These are phyloP conservation scores for Ptiloglossa arizonensis DNA, from an alignment of 1,140 invertebrate genomes.

Conservation along the genomic window DNA sequence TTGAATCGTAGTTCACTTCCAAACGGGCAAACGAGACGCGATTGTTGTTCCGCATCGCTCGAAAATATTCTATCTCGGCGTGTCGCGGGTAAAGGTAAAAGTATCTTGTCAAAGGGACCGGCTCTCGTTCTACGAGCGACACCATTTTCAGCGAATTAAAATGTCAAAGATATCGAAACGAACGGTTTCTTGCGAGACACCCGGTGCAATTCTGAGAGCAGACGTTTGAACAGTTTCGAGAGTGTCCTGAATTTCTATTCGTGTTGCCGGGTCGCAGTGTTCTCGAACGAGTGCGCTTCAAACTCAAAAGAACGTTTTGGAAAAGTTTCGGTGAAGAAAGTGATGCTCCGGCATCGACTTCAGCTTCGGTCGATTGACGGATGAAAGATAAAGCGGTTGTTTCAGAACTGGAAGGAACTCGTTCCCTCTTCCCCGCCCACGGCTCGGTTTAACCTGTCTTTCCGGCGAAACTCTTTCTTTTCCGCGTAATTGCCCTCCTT, in stretches of 20 bases:
- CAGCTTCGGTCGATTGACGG: conserved; percentile 41
- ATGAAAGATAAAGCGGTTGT: conserved; percentile 59
- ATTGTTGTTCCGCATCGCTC: too few relatives aligned
- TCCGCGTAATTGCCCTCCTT: conserved; percentile 36
- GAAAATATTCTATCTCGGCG: too few relatives aligned
- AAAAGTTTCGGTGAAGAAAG: conserved; percentile 40
- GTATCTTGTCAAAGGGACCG: too few relatives aligned
- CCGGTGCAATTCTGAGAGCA: background rate
- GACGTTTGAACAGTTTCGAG: background rate
- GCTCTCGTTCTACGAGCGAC: too few relatives aligned
- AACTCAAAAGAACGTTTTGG: conserved; percentile 17
- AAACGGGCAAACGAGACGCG: too few relatives aligned
- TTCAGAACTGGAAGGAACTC: conserved; percentile 56
- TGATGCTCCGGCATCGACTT: conserved; percentile 40
- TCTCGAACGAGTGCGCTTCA: conserved; percentile 4
- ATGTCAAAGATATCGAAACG: too few relatives aligned
- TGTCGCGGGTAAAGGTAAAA: too few relatives aligned
- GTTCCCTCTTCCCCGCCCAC: background rate
- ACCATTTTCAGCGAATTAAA: conserved; percentile 33
- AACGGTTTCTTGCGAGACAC: too few relatives aligned
- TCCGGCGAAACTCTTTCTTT: conserved; percentile 5
- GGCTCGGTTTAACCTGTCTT: conserved; percentile 22
- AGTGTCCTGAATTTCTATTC: background rate
- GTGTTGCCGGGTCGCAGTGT: conserved; percentile 16
- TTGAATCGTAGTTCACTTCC: too few relatives aligned